These are phyloP conservation scores for Caenorhabditis drosophilae DNA, from an alignment of 2,888 invertebrate genomes.

Conservation along the genomic window DNA sequence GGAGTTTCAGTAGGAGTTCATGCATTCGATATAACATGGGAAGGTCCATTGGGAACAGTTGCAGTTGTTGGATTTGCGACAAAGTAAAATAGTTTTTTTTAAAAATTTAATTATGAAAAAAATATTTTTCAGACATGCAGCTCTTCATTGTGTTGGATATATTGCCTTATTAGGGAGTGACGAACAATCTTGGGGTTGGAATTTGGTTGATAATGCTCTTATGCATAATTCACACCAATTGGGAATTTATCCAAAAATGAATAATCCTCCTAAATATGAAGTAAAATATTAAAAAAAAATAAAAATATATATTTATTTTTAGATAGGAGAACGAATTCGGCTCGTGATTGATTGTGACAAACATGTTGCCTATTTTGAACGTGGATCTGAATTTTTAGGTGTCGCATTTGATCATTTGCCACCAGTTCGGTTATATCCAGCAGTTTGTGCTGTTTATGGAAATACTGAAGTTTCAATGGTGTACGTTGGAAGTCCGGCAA, in stretches of 20 bases:
- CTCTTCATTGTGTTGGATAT: slow-evolving; percentile 91
- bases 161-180: slow-evolving; percentile 91
- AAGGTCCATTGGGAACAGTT: slow-evolving; percentile 92
- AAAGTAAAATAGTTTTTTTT: slow-evolving; percentile 72
- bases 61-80: slow-evolving; percentile 95
- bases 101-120: slow-evolving; percentile 5
- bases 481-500: slow-evolving; percentile 92
- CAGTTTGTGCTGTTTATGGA: slow-evolving; percentile 96
- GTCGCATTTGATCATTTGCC: slow-evolving; percentile 72
- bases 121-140: slow-evolving; percentile 79
- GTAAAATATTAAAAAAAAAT: slow-evolving; percentile 72
- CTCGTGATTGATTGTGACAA: slow-evolving; percentile 97
- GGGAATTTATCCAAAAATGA: slow-evolving; percentile 73
- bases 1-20: slow-evolving; percentile 61
- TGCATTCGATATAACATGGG: slow-evolving; percentile 64
- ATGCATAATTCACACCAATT: slow-evolving; percentile 85
- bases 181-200: slow-evolving; percentile 99
- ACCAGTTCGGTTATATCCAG: slow-evolving; percentile 83
- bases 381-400: slow-evolving; percentile 93
- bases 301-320: slow-evolving; percentile 35
- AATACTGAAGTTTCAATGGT: slow-evolving; percentile 99
- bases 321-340: slow-evolving; percentile 95
- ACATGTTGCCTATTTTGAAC: slow-evolving; percentile 88
- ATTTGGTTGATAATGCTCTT: slow-evolving; percentile 94
- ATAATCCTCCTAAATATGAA: slow-evolving; percentile 85